These are phyloP conservation scores for Cartodere bifasciata DNA, from an alignment of 2,888 invertebrate genomes.

Conservation along the genomic window DNA sequence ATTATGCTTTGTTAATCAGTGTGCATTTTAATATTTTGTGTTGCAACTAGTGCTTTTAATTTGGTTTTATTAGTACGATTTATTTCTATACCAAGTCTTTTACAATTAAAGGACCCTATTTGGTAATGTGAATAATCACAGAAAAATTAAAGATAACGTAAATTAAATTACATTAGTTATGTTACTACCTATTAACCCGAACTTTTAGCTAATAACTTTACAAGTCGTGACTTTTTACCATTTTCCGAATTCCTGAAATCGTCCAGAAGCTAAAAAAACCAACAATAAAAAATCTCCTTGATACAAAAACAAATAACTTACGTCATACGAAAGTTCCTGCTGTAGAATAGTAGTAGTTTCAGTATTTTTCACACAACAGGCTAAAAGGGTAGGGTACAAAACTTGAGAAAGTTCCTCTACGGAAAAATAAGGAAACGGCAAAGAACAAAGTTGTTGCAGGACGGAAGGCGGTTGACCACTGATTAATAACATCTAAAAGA, in stretches of 20 bases:
- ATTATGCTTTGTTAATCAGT: no score
- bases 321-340: conserved; percentile 51
- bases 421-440: conserved; percentile 80
- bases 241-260: conserved; percentile 42
- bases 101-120: no score
- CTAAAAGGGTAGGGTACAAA: conserved; percentile 69
- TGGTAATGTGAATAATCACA: no score
- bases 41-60: no score
- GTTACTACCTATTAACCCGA: no score
- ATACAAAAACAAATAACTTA: conserved; percentile 34
- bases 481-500: conserved; percentile 54
- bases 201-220: conserved; percentile 35
- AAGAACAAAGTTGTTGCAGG: conserved; percentile 68
- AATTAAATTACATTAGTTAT: no score
- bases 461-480: conserved; percentile 67
- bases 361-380: conserved; percentile 50
- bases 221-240: conserved; percentile 39
- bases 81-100: no score
- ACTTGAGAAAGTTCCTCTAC: conserved; percentile 55
- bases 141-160: no score
- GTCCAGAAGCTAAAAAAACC: conserved; percentile 42
- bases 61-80: no score
- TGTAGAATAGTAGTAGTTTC: conserved; percentile 65
- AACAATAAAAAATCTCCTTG: no score
- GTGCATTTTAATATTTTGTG: no score